Conservation (phyloP, 2,113 vertebrate species). For the Stigmatopora argus region DNA sequence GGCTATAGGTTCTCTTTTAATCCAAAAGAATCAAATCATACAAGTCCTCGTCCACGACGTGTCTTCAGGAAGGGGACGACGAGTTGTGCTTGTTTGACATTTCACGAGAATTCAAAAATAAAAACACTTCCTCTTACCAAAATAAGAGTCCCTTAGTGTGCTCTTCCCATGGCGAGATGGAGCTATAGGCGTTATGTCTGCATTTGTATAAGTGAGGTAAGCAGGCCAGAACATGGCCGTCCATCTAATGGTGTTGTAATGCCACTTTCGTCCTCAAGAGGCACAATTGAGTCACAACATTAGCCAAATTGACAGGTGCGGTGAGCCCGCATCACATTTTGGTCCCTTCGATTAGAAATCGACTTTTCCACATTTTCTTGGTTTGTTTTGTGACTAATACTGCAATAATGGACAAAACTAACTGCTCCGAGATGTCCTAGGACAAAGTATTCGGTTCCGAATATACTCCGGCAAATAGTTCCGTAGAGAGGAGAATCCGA, state of each 20-base stretch:
- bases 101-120: slow-evolving; percentile 27
- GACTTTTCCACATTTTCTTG: neutral
- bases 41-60: slow-evolving; percentile 51
- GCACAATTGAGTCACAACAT: neutral
- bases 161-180: slow-evolving; percentile 53
- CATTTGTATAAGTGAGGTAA: neutral
- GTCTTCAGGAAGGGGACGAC: slow-evolving; percentile 40
- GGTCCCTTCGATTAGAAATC: neutral
- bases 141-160: slow-evolving; percentile 52
- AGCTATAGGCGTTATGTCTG: slow-evolving; percentile 11
- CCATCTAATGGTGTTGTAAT: neutral
- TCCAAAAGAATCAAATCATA: slow-evolving; percentile 64
- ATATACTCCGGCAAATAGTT: neutral
- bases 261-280: neutral
- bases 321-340: neutral
- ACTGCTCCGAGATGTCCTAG: neutral
- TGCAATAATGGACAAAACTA: neutral
- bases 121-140: slow-evolving; percentile 45
- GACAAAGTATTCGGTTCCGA: neutral
- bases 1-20: slow-evolving; percentile 57
- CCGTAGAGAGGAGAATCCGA: neutral
- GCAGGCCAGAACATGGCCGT: neutral
- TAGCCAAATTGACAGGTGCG: neutral
- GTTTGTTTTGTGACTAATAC: neutral
- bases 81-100: slow-evolving; percentile 66